phyloP scores from a whole-genome alignment of 1,140 invertebrate species.

The Conopomorpha cramerella region DNA sequence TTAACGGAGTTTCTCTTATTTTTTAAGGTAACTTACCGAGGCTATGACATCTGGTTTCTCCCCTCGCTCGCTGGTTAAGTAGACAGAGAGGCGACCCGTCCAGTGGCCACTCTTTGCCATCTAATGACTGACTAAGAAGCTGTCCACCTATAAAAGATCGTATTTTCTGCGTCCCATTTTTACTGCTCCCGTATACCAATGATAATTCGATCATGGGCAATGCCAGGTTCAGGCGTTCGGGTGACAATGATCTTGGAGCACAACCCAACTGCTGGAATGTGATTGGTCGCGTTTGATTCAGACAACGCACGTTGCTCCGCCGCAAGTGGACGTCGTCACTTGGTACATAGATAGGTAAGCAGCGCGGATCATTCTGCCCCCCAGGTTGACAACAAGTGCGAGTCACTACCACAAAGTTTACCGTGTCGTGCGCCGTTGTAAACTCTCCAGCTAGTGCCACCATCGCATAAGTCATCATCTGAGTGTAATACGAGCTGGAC shows the following conservation, averaged over 20 bases:
- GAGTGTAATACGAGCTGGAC: constrained; percentile 2
- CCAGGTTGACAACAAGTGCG: constrained; percentile 8
- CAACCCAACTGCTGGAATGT: constrained; percentile 16
- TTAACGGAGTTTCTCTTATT: no score
- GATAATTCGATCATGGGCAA: constrained; percentile 16
- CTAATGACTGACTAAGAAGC: constrained; percentile 4
- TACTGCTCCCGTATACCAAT: constrained; percentile 9
- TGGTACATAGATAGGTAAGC: constrained; percentile 10
- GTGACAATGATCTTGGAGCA: constrained; percentile 6
- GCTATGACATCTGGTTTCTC: no score
- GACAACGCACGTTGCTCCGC: constrained; percentile 10
- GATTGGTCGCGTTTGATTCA: constrained; percentile 15
- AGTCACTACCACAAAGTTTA: constrained; percentile 14
- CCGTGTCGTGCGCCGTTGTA: constrained; percentile 8
- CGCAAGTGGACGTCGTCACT: constrained; percentile 12
- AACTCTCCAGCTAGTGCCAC: constrained; percentile 2
- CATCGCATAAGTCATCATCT: not conserved
- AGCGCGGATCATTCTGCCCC: constrained; percentile 5
- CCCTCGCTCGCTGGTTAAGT: no score
- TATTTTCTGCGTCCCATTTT: not conserved
- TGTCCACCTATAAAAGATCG: constrained; percentile 8
- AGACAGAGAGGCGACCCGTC: no score
- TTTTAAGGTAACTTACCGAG: no score
- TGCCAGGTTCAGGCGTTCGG: constrained; percentile 13
- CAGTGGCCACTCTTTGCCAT: constrained; percentile 8